A percentile compares a stretch with the other conserved stretches of the same genome.
Conservation (phyloP, 2,113 vertebrate genomes). For the Orycteropus afer region DNA sequence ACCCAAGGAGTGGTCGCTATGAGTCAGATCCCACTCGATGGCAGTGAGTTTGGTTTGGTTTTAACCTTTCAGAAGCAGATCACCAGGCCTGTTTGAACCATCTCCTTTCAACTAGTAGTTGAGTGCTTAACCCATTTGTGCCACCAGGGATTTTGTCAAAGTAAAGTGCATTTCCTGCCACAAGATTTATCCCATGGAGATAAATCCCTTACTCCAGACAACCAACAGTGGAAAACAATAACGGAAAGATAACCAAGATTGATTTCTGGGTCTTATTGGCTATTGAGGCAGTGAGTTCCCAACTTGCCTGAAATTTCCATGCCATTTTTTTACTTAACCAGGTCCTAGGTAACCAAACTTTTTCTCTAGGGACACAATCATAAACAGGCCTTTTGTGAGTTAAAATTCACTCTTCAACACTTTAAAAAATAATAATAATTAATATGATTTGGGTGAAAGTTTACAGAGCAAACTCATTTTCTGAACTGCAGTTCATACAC, state of each 20-base stretch:
- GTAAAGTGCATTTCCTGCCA: not conserved
- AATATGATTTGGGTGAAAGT: too few species aligned
- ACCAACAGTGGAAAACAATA: not conserved
- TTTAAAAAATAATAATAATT: too few species aligned
- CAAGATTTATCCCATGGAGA: not conserved
- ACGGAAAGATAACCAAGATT: not conserved
- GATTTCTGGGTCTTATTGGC: not conserved
- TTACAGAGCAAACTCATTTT: too few species aligned
- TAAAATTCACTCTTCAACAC: not conserved
- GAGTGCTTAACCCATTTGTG: too few species aligned
- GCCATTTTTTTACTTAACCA: not conserved
- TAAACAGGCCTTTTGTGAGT: not conserved
- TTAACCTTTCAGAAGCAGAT: too few species aligned
- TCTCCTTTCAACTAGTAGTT: too few species aligned
- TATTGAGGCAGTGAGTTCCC: not conserved
- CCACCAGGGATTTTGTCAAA: not conserved
- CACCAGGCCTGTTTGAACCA: too few species aligned
- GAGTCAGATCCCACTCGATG: too few species aligned
- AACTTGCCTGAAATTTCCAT: not conserved
- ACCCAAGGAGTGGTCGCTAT: too few species aligned
- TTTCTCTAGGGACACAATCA: not conserved
- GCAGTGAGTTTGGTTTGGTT: too few species aligned
- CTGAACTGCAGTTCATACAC: too few species aligned
- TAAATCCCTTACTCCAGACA: slow-evolving; percentile 7
- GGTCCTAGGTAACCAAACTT: not conserved